Conservation (phyloP, 2,888 invertebrate genomes). For the Tolmerus cingulatus region DNA sequence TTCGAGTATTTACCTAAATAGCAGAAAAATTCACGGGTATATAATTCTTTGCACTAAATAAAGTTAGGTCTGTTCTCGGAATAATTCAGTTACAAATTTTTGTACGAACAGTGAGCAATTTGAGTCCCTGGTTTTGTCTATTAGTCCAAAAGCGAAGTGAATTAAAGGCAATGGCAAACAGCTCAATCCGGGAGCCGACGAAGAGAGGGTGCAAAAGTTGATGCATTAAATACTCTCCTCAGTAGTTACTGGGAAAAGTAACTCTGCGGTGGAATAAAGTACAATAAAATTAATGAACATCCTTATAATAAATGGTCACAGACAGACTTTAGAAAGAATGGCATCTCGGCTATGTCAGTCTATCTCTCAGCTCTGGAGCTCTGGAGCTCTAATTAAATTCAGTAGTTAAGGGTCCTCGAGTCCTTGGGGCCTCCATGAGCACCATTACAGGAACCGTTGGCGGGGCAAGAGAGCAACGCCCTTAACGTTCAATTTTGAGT, state of each 20-base stretch:
- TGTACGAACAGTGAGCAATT: not conserved
- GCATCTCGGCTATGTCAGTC: not conserved
- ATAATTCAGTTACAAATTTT: not conserved
- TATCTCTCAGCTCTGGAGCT: not conserved
- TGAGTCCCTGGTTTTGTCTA: not conserved
- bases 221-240: not conserved
- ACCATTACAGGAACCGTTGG: not conserved
- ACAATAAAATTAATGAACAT: conserved; percentile 30
- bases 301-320: conserved; percentile 8
- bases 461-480: conserved; percentile 22
- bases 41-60: too few species aligned
- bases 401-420: conserved; percentile 24
- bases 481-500: conserved; percentile 10
- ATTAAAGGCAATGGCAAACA: not conserved
- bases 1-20: too few species aligned
- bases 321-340: not conserved
- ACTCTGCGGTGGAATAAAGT: not conserved
- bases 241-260: not conserved
- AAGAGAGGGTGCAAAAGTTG: not conserved
- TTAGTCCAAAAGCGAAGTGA: not conserved
- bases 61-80: not conserved
- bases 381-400: conserved; percentile 29
- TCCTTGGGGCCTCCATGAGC: not conserved
- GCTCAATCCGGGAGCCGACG: not conserved
- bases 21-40: too few species aligned